Conservation (phyloP, 2,113 vertebrate genomes). For the Cavia aperea region DNA sequence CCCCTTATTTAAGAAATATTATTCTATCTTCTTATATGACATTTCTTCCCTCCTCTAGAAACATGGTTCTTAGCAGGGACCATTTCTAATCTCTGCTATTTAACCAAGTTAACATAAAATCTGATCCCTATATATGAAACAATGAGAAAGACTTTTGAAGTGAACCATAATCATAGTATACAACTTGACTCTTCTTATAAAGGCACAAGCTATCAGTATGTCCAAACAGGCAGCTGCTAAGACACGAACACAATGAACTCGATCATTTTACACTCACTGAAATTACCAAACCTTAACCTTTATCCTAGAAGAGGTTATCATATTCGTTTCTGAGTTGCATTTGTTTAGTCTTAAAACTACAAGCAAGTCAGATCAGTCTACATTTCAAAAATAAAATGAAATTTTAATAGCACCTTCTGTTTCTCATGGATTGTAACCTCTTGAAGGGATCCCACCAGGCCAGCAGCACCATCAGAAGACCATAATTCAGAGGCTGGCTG, state of each 20-base stretch:
- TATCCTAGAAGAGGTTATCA: constrained; percentile 4
- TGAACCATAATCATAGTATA: neutral
- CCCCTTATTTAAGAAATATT: constrained; percentile 6
- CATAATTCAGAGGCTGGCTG: constrained; percentile 96
- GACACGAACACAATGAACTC: neutral
- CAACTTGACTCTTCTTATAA: constrained; percentile 10
- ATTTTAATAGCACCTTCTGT: constrained; percentile 77
- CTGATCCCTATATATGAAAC: neutral
- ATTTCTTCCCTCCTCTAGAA: constrained; percentile 18
- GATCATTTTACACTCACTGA: neutral
- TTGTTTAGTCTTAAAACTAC: neutral
- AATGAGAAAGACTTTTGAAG: constrained; percentile 5
- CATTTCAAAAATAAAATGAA: constrained; percentile 28
- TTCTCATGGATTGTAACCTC: constrained; percentile 95
- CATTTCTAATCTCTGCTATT: constrained; percentile 28
- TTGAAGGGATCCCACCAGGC: constrained; percentile 92
- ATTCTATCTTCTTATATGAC: neutral
- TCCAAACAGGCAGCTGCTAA: neutral
- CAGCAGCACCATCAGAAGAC: constrained; percentile 94
- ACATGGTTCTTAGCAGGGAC: neutral
- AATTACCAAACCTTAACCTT: constrained; percentile 36
- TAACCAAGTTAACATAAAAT: constrained; percentile 35
- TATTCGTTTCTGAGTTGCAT: neutral
- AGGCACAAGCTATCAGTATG: neutral
- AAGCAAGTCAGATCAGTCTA: constrained; percentile 1